Conservation (phyloP, 2,113 vertebrate species). For the Meleagris gallopavo region DNA sequence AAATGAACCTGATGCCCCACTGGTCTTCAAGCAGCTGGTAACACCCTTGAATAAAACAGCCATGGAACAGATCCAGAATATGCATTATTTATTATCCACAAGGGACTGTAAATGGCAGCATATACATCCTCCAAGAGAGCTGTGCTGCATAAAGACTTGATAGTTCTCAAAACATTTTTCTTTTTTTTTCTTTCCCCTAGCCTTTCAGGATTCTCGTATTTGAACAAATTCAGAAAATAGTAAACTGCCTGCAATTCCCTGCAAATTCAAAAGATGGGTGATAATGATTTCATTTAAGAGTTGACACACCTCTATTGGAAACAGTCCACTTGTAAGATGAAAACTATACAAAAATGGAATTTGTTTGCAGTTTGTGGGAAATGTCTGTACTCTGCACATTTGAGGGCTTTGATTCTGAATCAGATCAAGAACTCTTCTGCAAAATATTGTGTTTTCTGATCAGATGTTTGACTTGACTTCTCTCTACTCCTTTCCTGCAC, state of each 20-base stretch:
- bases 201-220: background rate
- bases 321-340: background rate
- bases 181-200: background rate
- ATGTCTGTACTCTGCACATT: background rate
- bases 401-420: background rate
- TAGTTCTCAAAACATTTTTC: slow-evolving; percentile 2
- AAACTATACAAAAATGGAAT: background rate
- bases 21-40: background rate
- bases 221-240: slow-evolving; percentile 4
- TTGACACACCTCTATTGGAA: background rate
- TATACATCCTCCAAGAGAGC: background rate
- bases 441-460: background rate
- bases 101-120: background rate
- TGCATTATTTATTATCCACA: background rate
- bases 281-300: background rate
- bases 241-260: background rate
- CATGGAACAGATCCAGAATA: background rate
- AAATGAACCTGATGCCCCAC: background rate
- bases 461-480: background rate
- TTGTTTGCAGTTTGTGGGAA: background rate
- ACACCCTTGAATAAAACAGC: background rate
- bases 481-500: background rate
- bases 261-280: slow-evolving; percentile 11
- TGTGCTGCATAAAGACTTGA: background rate
- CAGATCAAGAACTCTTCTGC: background rate